These are phyloP conservation scores for Pao palembangensis DNA, from an alignment of 2,113 vertebrate species.

Conservation along the genomic window DNA sequence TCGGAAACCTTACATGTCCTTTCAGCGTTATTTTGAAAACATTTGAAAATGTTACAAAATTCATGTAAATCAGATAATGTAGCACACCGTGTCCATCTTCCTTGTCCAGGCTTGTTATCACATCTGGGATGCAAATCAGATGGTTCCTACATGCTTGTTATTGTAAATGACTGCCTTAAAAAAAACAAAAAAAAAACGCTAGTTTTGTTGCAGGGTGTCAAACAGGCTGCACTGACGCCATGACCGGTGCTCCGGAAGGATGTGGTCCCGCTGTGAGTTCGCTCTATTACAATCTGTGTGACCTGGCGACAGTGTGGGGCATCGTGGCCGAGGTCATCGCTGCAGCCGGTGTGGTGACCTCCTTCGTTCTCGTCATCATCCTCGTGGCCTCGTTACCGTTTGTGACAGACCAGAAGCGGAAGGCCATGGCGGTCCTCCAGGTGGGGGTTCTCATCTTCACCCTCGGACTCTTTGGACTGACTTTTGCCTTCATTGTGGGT, in stretches of 20 bases:
- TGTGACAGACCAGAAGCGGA: slow-evolving; percentile 80
- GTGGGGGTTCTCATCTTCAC: slow-evolving; percentile 82
- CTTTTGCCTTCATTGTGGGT: slow-evolving; percentile 85
- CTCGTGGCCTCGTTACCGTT: slow-evolving; percentile 84
- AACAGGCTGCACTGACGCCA: background rate
- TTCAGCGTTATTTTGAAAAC: no score
- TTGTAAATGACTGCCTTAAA: background rate
- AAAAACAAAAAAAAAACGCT: background rate
- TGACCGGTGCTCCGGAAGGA: slow-evolving; percentile 58
- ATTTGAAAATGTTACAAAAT: no score
- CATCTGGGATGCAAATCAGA: slow-evolving; percentile 1
- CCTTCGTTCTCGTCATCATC: slow-evolving; percentile 81
- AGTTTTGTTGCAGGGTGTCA: slow-evolving; percentile 18
- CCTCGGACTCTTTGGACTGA: slow-evolving; percentile 87
- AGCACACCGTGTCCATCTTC: background rate
- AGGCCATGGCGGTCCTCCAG: slow-evolving; percentile 81
- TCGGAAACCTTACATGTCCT: no score
- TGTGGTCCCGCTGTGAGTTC: slow-evolving; percentile 75
- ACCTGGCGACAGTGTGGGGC: slow-evolving; percentile 83
- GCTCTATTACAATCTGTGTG: slow-evolving; percentile 87
- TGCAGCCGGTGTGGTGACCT: slow-evolving; percentile 77
- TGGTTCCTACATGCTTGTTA: background rate
- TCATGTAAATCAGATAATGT: no score
- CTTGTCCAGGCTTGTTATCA: background rate
- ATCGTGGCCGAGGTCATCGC: slow-evolving; percentile 83